These are phyloP conservation scores for Orussus abietinus DNA, from an alignment of 1,140 invertebrate genomes.

Conservation along the genomic window DNA sequence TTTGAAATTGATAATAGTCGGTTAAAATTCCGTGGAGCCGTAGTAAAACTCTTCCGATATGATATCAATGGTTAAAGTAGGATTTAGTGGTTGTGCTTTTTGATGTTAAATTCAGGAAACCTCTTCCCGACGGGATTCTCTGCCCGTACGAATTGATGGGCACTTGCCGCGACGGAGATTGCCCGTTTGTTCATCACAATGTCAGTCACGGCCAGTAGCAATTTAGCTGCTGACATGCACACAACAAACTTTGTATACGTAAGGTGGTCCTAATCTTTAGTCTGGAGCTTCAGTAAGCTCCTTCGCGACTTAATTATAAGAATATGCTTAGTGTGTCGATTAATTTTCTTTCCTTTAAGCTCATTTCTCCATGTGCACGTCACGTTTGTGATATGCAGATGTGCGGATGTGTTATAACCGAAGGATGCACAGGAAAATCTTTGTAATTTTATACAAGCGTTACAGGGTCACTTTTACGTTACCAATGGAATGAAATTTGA, in stretches of 20 bases:
- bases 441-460: slow-evolving; percentile 13
- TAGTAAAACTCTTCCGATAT: too few species aligned
- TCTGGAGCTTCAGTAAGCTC: slow-evolving; percentile 5
- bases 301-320: background rate
- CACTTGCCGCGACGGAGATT: slow-evolving; percentile 47
- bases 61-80: too few species aligned
- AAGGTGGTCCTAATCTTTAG: slow-evolving; percentile 47
- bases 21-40: too few species aligned
- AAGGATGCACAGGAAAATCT: slow-evolving; percentile 16
- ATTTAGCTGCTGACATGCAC: slow-evolving; percentile 20
- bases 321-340: slow-evolving; percentile 11
- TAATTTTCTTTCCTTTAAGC: slow-evolving; percentile 6
- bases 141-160: slow-evolving; percentile 50
- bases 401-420: slow-evolving; percentile 12
- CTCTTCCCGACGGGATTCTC: slow-evolving; percentile 41
- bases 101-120: slow-evolving; percentile 36
- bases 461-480: too few species aligned
- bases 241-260: slow-evolving; percentile 37
- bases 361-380: too few species aligned
- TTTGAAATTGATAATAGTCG: too few species aligned
- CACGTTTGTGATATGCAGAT: slow-evolving; percentile 16
- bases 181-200: slow-evolving; percentile 42
- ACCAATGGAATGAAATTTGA: too few species aligned
- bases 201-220: slow-evolving; percentile 30
- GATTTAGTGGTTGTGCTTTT: slow-evolving; percentile 38